phyloP scores from a whole-genome alignment of 2,888 invertebrate genomes.

The Tipula vernalis region DNA sequence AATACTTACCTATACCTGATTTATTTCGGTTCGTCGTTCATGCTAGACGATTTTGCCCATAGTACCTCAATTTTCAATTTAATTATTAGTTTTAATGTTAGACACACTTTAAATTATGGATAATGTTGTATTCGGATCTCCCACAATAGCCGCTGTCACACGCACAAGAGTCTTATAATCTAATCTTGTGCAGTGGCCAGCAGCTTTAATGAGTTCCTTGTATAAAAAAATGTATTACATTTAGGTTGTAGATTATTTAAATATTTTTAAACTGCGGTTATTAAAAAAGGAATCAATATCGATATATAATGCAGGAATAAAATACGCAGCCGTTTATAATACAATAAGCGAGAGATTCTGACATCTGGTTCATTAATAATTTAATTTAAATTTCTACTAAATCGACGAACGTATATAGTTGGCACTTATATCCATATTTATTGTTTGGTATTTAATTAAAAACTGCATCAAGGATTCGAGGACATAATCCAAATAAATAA shows the following conservation, averaged over 20 bases:
- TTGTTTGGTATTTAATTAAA: neutral
- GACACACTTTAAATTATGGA: neutral
- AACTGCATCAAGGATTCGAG: neutral
- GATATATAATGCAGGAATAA: neutral
- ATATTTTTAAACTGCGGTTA: too few species aligned
- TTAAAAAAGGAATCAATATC: neutral
- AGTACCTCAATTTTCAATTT: too few species aligned
- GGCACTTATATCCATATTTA: neutral
- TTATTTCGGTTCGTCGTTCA: too few species aligned
- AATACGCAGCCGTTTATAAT: neutral
- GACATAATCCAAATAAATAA: neutral
- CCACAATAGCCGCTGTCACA: conserved; percentile 99
- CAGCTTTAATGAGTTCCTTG: conserved; percentile 72
- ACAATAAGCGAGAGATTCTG: neutral
- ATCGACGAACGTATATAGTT: neutral
- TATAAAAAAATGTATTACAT: neutral
- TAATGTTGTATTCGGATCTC: conserved; percentile 25
- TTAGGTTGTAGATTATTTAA: too few species aligned
- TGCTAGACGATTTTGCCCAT: too few species aligned
- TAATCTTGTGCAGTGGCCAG: conserved; percentile 99
- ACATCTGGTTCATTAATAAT: neutral
- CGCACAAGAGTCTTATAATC: conserved; percentile 86
- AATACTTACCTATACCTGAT: too few species aligned
- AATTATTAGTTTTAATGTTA: too few species aligned
- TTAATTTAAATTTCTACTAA: neutral